Conservation (phyloP, 2,113 vertebrate species). For the Tachysurus vachellii region DNA sequence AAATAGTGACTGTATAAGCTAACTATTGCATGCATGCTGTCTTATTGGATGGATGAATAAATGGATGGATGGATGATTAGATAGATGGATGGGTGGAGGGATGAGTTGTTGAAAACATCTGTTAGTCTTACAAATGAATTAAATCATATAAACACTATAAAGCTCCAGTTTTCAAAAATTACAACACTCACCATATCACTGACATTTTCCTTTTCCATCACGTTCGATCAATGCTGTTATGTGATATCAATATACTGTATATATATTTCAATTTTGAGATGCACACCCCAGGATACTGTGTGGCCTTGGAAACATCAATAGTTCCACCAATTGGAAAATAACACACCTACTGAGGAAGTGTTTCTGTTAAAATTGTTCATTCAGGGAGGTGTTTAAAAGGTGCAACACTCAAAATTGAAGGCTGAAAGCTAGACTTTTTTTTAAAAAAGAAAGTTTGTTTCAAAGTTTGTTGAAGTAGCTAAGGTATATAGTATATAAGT, state of each 20-base stretch:
- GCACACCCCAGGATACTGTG: background rate
- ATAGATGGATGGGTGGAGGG: background rate
- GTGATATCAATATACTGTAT: background rate
- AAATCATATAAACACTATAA: background rate
- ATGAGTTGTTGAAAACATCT: background rate
- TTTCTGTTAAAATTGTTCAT: conserved; percentile 6
- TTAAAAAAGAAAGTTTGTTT: background rate
- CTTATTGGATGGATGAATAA: background rate
- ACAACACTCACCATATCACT: background rate
- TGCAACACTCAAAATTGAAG: background rate
- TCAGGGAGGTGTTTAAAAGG: conserved; percentile 9
- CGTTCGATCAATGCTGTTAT: background rate
- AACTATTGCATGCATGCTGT: background rate
- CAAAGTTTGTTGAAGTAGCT: background rate
- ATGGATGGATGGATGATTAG: background rate
- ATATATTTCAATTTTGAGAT: background rate
- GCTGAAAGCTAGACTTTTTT: background rate
- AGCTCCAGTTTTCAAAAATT: background rate
- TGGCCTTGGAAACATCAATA: background rate
- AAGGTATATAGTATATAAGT: background rate
- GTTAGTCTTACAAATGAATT: background rate
- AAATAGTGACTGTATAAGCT: background rate
- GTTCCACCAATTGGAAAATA: background rate
- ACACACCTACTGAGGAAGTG: background rate
- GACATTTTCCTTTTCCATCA: background rate